Conservation (phyloP, 2,113 vertebrate genomes). For the Xiphias gladius region DNA sequence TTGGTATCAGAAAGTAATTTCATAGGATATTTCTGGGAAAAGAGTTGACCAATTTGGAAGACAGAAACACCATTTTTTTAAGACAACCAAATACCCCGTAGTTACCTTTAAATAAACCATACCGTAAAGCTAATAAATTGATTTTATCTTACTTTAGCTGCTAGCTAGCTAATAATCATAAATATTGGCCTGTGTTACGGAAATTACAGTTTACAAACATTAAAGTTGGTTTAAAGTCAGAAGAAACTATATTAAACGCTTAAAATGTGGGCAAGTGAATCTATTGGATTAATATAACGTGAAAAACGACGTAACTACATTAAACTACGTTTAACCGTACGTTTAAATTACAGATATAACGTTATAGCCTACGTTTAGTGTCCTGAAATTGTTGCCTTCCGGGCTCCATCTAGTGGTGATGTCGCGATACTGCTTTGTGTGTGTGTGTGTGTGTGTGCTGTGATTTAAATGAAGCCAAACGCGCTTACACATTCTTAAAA, state of each 20-base stretch:
- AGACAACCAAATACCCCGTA: not conserved
- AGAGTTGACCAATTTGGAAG: not conserved
- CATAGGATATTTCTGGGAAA: not conserved
- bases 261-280: not conserved
- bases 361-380: too few species aligned
- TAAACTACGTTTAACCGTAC: too few species aligned
- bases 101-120: not conserved
- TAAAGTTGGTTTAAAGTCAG: not conserved
- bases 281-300: not conserved
- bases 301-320: too few species aligned
- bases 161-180: not conserved
- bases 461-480: slow-evolving; percentile 15
- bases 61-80: not conserved
- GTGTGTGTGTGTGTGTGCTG: not conserved
- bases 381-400: not conserved
- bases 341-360: not conserved
- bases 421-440: not conserved
- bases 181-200: too few species aligned
- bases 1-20: not conserved
- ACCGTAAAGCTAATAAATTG: not conserved
- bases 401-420: slow-evolving; percentile 40
- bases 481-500: not conserved
- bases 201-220: not conserved
- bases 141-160: not conserved
- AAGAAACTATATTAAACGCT: not conserved